Conservation (phyloP, 2,113 vertebrate species). For the Datnioides undecimradiatus region DNA sequence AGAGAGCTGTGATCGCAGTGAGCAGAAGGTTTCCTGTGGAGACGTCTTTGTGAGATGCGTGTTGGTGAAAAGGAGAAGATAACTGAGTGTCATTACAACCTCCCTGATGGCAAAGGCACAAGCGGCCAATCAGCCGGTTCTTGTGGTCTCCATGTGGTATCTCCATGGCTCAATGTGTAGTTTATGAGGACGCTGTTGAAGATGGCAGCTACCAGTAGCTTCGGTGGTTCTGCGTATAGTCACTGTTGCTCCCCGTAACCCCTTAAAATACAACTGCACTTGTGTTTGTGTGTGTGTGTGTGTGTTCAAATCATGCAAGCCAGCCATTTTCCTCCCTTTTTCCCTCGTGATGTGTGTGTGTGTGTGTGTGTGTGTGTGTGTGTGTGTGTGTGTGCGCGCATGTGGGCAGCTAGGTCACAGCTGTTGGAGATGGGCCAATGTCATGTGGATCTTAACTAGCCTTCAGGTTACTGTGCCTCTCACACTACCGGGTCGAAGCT, state of each 20-base stretch:
- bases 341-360: slow-evolving; percentile 11
- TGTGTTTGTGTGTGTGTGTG: not conserved
- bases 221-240: not conserved
- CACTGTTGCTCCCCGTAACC: not conserved
- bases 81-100: not conserved
- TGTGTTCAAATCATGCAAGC: not conserved
- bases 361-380: accelerated
- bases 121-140: not conserved
- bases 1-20: not conserved
- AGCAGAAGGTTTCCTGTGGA: not conserved
- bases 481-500: slow-evolving; percentile 67
- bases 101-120: not conserved
- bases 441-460: slow-evolving; percentile 68
- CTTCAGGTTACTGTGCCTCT: slow-evolving; percentile 68
- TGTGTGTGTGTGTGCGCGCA: not conserved
- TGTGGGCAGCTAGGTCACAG: slow-evolving; percentile 63
- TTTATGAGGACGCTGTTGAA: not conserved
- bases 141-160: not conserved
- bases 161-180: not conserved
- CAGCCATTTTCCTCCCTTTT: not conserved
- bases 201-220: not conserved
- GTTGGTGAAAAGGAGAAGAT: not conserved
- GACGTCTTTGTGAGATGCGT: not conserved
- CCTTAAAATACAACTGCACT: not conserved
- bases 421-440: slow-evolving; percentile 73